Evolutionary conservation across 2,888 invertebrate genomes (phyloP), one percentile per base, ranked within the genome.

Genomic region (Ichneumoninae sp.): DNA sequence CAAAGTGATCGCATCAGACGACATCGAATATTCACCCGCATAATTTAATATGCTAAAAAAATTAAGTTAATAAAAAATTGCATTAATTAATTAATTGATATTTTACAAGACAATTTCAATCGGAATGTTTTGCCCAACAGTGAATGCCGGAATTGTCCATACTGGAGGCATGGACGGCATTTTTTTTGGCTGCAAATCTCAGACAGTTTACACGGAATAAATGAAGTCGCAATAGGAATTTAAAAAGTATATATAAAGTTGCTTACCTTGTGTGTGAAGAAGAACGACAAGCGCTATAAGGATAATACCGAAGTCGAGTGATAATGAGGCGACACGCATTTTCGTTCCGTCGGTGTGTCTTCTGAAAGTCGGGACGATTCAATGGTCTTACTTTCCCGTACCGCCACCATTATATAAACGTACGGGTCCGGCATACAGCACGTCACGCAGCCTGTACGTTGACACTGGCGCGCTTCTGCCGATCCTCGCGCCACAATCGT

Each of bases 381-480:
- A 92, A 90, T 92, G 92, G 83, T 90, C 87, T 87, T 86, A 89
- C 91, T 90, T 91, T 91, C 88, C 87, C 89, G 86, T 80, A 69
- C 33, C 85, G 83, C 87, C 86, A 87, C 86, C 90, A 87, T 90
- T 91, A 91, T 91, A 91, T 91, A 91, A 90, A 91, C 88, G 88
- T 76, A 89, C 87, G 85, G 86, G 80, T 86, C 83, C 80, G 66
- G 65, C 84, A 69, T 77, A 52, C 33, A 50, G 30, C 13, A 50
- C 50, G 57, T 1, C 7, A 36, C 65, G 19, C 44, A 47, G 65
- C 33, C 47, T 50, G 26, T 68, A 40, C 36, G 74, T 81, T 57
- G 40, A 84, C 70, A 60, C 78, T 81, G 71, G 75, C 78, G 81
- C 81, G 70, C 33, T 81, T 79, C 65, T 26, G 30, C 16, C 52